These are phyloP conservation scores for Himalopsyche phryganea DNA, from an alignment of 1,140 invertebrate species.

Conservation along the genomic window DNA sequence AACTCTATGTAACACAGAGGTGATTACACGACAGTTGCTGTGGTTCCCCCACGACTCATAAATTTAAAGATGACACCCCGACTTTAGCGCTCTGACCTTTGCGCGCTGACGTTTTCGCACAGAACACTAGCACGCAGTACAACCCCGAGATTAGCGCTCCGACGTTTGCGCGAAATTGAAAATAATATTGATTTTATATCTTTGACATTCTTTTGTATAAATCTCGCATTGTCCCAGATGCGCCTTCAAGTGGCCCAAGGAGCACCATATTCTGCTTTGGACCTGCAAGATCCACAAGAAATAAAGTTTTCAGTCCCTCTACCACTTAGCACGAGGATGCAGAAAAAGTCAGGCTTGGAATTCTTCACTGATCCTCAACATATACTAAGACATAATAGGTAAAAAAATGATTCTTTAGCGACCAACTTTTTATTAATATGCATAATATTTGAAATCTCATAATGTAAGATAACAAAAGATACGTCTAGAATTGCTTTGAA, in stretches of 20 bases:
- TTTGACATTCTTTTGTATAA: too few species aligned
- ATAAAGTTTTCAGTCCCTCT: slow-evolving; percentile 34
- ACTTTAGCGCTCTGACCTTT: too few species aligned
- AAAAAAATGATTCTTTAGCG: neutral
- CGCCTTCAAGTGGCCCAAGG: slow-evolving; percentile 34
- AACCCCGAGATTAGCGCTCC: too few species aligned
- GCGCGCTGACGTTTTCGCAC: too few species aligned
- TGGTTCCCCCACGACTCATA: too few species aligned
- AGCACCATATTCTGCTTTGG: slow-evolving; percentile 37
- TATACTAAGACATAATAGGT: slow-evolving; percentile 27
- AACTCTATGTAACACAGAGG: too few species aligned
- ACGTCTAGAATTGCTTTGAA: neutral
- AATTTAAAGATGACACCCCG: too few species aligned
- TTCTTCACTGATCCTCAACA: slow-evolving; percentile 26
- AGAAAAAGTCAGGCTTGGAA: slow-evolving; percentile 28
- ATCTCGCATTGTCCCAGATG: slow-evolving; percentile 32
- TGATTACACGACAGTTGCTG: too few species aligned
- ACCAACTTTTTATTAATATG: neutral
- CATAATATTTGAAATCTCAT: neutral
- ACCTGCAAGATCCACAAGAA: slow-evolving; percentile 34
- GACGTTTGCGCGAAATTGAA: too few species aligned
- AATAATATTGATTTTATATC: too few species aligned
- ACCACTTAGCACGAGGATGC: slow-evolving; percentile 34
- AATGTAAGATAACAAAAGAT: neutral
- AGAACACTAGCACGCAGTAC: too few species aligned